Evolutionary conservation across 2,888 invertebrate genomes (phyloP), one percentile per base, ranked within the genome.

Genomic region (Rhagium mordax): DNA sequence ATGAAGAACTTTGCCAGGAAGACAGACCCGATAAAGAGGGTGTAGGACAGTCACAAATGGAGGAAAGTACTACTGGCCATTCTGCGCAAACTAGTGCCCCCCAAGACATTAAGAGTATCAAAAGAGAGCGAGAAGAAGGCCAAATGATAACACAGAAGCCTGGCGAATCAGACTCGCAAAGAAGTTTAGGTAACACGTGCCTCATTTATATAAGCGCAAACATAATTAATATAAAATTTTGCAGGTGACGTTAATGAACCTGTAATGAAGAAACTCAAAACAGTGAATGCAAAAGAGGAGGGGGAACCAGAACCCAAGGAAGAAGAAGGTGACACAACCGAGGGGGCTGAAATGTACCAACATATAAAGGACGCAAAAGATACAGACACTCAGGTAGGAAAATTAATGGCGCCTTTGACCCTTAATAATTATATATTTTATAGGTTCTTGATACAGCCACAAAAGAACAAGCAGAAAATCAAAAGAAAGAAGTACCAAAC

Each of bases 311-410:
- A 51, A 18, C 16, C 16, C n/a, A 84, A 87, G 7, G 84, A 88
- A 10, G 87, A 89, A 0, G 88, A 89, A 0, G 86, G 88, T 0
- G 89, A 90, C 8, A 90, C 91, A 10, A 89, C 89, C 88, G 1
- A 88, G 20, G 84, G 86, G 33, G 84, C 87, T 49, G 87, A 88
- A 72, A 91, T 94, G 75, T 96, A 94, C 87, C 94, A 97, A 84
- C 97, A 97, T 85, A 93, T 97, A 2, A 93, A 94, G 82, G 94
- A 96, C 78, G 92, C 94, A 0, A 93, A 94, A 74, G 91, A 92
- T 72, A 94, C 95, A 82, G 90, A 95, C 83, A 90, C 93, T 69
- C 94, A 95, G 85, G 92, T 93, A 78, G 62, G 41, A 62, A 71
- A 67, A 49, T 16, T 61, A 33, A 27, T 16, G 7, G 10, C 6